These are phyloP conservation scores for Caenorhabditis angaria DNA, from an alignment of 2,888 invertebrate genomes.

Conservation along the genomic window DNA sequence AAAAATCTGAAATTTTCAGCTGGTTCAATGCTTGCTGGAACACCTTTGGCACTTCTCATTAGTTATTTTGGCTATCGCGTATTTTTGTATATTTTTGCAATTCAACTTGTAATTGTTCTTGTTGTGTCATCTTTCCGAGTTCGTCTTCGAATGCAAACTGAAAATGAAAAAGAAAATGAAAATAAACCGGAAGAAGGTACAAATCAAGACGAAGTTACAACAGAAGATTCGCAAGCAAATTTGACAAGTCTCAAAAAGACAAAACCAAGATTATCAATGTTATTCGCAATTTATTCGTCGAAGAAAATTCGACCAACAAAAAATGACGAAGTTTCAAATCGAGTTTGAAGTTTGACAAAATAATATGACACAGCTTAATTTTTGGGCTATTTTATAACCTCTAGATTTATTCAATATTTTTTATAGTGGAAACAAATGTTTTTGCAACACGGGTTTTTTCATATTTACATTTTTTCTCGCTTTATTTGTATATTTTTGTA, in stretches of 20 bases:
- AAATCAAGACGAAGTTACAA: not conserved
- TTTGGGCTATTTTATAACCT: not conserved
- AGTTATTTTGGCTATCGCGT: slow-evolving; percentile 40
- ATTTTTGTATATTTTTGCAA: slow-evolving; percentile 45
- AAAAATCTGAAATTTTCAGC: slow-evolving; percentile 36
- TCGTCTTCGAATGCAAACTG: slow-evolving; percentile 29
- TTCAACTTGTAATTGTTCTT: slow-evolving; percentile 37
- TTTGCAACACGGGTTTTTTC: not conserved
- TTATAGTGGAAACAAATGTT: not conserved
- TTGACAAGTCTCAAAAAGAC: not conserved
- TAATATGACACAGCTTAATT: not conserved
- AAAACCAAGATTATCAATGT: not conserved
- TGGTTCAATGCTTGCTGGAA: slow-evolving; percentile 57
- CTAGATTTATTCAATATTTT: too few relatives aligned
- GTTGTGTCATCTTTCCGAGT: slow-evolving; percentile 42
- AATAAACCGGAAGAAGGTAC: not conserved
- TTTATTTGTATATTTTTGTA: not conserved
- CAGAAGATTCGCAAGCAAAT: not conserved
- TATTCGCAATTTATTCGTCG: not conserved
- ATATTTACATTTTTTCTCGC: not conserved
- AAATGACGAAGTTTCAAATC: too few relatives aligned
- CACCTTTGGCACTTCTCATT: slow-evolving; percentile 50
- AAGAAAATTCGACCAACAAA: not conserved
- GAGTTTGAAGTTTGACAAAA: too few relatives aligned
- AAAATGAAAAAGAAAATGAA: not conserved